Evolutionary conservation across 2,797 vertebrate species (phyloP).

Genomic region (Rachycentron canadum): DNA sequence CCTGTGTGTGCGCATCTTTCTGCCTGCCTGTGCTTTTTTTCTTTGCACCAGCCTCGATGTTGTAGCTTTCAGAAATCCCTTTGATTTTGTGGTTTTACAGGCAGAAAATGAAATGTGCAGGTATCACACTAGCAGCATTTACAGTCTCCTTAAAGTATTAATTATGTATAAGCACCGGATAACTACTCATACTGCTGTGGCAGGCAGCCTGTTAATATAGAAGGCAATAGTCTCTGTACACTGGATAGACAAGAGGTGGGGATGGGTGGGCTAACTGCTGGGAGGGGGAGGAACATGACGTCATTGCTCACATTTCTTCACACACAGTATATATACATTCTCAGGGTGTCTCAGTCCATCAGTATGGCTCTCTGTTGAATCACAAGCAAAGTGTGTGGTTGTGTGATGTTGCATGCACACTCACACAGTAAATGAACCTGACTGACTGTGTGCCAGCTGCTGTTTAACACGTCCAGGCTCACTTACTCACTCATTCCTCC

Average conservation of each 20-base stretch:
- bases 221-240: slow-evolving; percentile 61
- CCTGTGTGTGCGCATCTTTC: slow-evolving; percentile 21
- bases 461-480: slow-evolving; percentile 75
- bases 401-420: slow-evolving; percentile 51
- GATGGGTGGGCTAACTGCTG: slow-evolving; percentile 60
- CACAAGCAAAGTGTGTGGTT: slow-evolving; percentile 48
- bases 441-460: slow-evolving; percentile 75
- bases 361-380: slow-evolving; percentile 64
- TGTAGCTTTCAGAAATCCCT: slow-evolving; percentile 41
- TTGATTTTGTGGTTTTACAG: slow-evolving; percentile 57
- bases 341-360: slow-evolving; percentile 60
- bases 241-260: slow-evolving; percentile 61
- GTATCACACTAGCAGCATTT: slow-evolving; percentile 48
- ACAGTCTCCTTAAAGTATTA: slow-evolving; percentile 71
- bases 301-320: slow-evolving; percentile 73
- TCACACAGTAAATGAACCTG: slow-evolving; percentile 66
- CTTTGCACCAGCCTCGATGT: slow-evolving; percentile 41
- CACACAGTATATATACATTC: slow-evolving; percentile 48
- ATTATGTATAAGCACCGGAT: slow-evolving; percentile 70
- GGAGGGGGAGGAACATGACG: slow-evolving; percentile 62
- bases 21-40: slow-evolving; percentile 18
- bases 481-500: slow-evolving; percentile 59
- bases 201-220: slow-evolving; percentile 62
- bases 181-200: slow-evolving; percentile 58
- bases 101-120: slow-evolving; percentile 66